Percentiles rank a stretch among this genome's conserved stretches.
Conservation (phyloP, 2,888 invertebrate species). For the Ornithoptera alexandrae region DNA sequence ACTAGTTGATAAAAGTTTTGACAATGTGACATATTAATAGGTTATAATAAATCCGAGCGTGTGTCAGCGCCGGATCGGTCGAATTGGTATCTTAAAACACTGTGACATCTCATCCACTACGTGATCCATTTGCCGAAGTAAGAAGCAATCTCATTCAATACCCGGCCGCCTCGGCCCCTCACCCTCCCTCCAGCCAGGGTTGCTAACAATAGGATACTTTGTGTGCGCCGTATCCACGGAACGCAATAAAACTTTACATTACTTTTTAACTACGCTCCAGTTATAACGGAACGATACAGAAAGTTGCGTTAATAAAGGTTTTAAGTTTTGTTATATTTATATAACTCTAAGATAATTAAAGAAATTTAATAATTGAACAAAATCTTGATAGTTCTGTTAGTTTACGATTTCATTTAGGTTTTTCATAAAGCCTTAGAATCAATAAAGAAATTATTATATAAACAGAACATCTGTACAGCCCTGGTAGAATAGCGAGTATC, state of each 20-base stretch:
- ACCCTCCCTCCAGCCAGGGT: slow-evolving; percentile 52
- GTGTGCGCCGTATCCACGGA: slow-evolving; percentile 64
- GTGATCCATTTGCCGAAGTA: slow-evolving; percentile 81
- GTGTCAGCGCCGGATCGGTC: slow-evolving; percentile 52
- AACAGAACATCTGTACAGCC: slow-evolving; percentile 45
- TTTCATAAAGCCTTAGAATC: not conserved
- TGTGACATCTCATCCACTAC: slow-evolving; percentile 81
- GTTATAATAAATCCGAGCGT: slow-evolving; percentile 31
- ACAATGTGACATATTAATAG: slow-evolving; percentile 21
- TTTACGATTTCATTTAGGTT: not conserved
- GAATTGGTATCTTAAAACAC: slow-evolving; percentile 80
- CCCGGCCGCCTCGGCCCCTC: slow-evolving; percentile 54
- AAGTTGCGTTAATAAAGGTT: slow-evolving; percentile 55
- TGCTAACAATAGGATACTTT: slow-evolving; percentile 73
- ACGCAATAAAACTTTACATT: slow-evolving; percentile 77
- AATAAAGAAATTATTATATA: not conserved
- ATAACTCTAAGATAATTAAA: not conserved
- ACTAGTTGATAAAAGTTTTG: not conserved
- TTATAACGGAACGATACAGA: slow-evolving; percentile 67
- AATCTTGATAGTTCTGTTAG: not conserved
- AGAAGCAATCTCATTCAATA: slow-evolving; percentile 82
- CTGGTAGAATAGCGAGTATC: slow-evolving; percentile 65
- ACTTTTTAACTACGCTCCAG: slow-evolving; percentile 73
- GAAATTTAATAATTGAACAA: not conserved
- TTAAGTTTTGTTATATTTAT: not conserved